Conservation (phyloP, 2,113 vertebrate genomes). For the Oreochromis aureus region DNA sequence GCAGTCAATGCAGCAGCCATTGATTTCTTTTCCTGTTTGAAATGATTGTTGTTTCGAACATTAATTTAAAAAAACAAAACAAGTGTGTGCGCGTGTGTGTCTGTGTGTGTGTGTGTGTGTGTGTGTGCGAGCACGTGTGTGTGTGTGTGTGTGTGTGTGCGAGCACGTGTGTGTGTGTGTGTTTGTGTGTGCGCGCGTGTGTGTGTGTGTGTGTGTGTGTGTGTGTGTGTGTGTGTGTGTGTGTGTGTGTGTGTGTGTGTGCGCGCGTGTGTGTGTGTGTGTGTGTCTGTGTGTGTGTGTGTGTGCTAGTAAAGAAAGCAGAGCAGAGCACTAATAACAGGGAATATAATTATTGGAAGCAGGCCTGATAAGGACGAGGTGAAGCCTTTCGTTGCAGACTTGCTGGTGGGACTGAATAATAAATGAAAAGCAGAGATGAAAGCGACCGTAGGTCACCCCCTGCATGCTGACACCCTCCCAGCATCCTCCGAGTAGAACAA, state of each 20-base stretch:
- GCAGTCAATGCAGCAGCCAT: neutral
- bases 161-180: too few relatives aligned
- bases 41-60: neutral
- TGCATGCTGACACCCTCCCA: neutral
- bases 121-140: neutral
- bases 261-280: too few relatives aligned
- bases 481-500: neutral
- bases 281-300: neutral
- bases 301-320: neutral
- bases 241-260: too few relatives aligned
- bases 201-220: too few relatives aligned
- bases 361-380: constrained; percentile 14
- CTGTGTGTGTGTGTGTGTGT: neutral
- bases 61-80: neutral
- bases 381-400: neutral
- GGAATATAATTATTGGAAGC: constrained; percentile 10
- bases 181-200: accelerated
- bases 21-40: neutral
- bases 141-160: too few relatives aligned
- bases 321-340: neutral
- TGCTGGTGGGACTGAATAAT: constrained; percentile 24
- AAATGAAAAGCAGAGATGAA: constrained; percentile 44
- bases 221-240: too few relatives aligned
- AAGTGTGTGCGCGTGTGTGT: neutral
- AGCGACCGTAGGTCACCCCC: constrained; percentile 10